Percentiles rank a stretch among this genome's conserved stretches.
Evolutionary conservation across 2,113 vertebrate genomes (phyloP).

Genomic region (Macroglossus sobrinus): DNA sequence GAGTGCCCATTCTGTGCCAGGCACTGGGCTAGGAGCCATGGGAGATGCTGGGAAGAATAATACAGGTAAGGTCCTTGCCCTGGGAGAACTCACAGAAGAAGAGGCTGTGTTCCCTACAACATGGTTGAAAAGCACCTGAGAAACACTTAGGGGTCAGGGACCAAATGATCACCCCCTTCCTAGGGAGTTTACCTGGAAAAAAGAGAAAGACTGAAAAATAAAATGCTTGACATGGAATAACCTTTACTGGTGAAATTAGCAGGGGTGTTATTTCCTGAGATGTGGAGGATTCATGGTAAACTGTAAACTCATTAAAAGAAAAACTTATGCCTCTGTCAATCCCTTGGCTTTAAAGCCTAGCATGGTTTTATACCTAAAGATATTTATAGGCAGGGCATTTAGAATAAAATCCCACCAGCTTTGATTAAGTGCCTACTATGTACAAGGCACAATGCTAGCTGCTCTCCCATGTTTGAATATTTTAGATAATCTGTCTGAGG

Average conservation of each 20-base stretch:
- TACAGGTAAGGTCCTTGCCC: conserved; percentile 6
- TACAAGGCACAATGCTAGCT: background rate
- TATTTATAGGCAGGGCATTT: background rate
- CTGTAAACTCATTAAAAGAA: conserved; percentile 50
- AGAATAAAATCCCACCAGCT: background rate
- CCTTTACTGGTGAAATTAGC: conserved; percentile 19
- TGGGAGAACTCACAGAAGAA: background rate
- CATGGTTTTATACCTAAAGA: background rate
- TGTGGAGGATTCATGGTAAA: background rate
- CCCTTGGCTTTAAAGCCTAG: background rate
- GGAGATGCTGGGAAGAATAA: background rate
- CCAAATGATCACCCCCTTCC: background rate
- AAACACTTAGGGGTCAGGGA: background rate
- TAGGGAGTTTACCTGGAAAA: background rate
- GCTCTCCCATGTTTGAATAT: background rate
- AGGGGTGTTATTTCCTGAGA: conserved; percentile 38
- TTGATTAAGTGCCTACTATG: background rate
- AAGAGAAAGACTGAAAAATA: conserved; percentile 40
- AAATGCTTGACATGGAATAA: conserved; percentile 32
- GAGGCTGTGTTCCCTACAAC: background rate
- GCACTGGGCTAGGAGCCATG: background rate
- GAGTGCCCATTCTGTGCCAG: background rate
- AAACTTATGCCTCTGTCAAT: background rate
- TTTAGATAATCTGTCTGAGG: background rate
- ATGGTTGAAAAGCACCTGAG: background rate